These are phyloP conservation scores for Madoqua kirkii DNA, from an alignment of 2,113 vertebrate species.

Conservation along the genomic window DNA sequence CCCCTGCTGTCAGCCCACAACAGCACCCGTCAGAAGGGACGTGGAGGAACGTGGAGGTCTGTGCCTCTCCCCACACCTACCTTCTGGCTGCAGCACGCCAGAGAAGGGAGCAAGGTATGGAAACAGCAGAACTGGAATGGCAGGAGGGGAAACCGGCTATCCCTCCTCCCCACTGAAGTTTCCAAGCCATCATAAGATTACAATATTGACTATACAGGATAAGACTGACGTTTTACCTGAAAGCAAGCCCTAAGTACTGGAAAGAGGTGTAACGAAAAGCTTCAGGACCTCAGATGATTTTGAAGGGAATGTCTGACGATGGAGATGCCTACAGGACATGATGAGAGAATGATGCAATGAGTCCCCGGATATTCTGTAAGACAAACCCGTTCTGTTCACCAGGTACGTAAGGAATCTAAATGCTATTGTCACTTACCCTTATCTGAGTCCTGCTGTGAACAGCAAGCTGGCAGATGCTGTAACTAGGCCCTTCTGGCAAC, in stretches of 20 bases:
- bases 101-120: not conserved
- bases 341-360: not conserved
- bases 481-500: not conserved
- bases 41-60: not conserved
- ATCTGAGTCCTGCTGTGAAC: too few species aligned
- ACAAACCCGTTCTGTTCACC: not conserved
- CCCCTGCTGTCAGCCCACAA: too few species aligned
- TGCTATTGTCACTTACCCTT: accelerated
- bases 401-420: too few species aligned
- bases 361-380: not conserved
- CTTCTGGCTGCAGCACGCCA: too few species aligned
- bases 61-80: not conserved
- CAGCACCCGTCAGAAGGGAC: accelerated
- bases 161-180: not conserved
- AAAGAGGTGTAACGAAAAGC: not conserved
- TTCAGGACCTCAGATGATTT: too few species aligned
- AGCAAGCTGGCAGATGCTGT: not conserved
- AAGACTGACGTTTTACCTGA: not conserved
- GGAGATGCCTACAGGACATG: not conserved
- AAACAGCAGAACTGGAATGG: not conserved
- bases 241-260: not conserved
- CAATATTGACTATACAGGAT: not conserved
- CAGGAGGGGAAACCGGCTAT: not conserved
- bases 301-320: accelerated
- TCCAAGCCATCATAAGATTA: not conserved